phyloP scores from a whole-genome alignment of 2,888 invertebrate species.

The Cantharis nigra region DNA sequence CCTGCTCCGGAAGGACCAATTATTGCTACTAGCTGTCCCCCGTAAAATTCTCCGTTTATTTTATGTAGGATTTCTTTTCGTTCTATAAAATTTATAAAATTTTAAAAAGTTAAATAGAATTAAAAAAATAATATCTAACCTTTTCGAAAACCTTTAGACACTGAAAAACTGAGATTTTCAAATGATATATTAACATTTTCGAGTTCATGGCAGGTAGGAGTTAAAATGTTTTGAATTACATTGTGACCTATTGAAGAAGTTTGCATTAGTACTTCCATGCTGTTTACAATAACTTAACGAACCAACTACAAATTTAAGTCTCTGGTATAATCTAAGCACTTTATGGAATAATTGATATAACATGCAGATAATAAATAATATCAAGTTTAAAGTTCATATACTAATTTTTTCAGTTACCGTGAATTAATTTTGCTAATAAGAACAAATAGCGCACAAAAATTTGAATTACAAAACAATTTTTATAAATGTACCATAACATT shows the following conservation, averaged over 20 bases:
- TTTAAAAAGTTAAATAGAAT: neutral
- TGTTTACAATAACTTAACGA: neutral
- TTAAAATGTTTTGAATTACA: neutral
- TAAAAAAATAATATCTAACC: neutral
- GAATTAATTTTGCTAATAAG: neutral
- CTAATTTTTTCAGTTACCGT: neutral
- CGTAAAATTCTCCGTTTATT: slow-evolving; percentile 9
- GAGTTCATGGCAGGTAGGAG: neutral
- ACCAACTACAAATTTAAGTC: neutral
- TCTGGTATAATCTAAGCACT: neutral
- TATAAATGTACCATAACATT: no score
- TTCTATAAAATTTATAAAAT: slow-evolving; percentile 10
- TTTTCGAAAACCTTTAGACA: slow-evolving; percentile 10
- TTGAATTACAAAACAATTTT: neutral
- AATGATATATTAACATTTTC: slow-evolving; percentile 2
- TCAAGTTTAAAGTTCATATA: neutral
- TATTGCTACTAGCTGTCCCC: slow-evolving; percentile 15
- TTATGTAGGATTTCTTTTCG: slow-evolving; percentile 11
- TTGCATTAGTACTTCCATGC: neutral
- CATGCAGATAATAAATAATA: neutral
- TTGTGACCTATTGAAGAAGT: neutral
- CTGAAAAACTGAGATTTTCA: slow-evolving; percentile 13
- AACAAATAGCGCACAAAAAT: neutral
- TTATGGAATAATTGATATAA: neutral
- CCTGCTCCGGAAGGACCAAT: slow-evolving; percentile 21